A percentile compares a stretch with the other conserved stretches of the same genome.
These are phyloP conservation scores for Agrochola lota DNA, from an alignment of 2,888 invertebrate genomes.

Conservation along the genomic window DNA sequence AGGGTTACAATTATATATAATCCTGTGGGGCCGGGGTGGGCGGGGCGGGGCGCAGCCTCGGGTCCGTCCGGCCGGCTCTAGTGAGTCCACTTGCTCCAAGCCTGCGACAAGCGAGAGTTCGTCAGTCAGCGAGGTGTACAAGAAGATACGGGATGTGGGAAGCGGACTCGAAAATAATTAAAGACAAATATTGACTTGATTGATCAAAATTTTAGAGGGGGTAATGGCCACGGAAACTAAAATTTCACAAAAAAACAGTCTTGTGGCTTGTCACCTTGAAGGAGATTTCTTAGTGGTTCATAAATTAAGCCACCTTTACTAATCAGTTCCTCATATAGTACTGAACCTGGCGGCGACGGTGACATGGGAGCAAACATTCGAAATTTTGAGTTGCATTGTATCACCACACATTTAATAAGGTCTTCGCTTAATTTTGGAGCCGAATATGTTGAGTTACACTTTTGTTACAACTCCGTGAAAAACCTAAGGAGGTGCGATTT, in stretches of 20 bases:
- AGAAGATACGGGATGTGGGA: neutral
- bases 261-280: neutral
- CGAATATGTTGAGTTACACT: neutral
- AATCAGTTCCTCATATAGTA: neutral
- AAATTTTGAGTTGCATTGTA: neutral
- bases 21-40: conserved; percentile 78
- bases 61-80: conserved; percentile 75
- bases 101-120: conserved; percentile 74
- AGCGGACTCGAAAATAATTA: neutral
- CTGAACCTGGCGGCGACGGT: too few species aligned
- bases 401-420: neutral
- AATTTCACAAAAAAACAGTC: neutral
- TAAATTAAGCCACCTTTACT: neutral
- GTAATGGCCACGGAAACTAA: too few species aligned
- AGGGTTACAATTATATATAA: conserved; percentile 87
- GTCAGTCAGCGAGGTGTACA: conserved; percentile 29
- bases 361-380: neutral
- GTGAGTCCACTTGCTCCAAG: conserved; percentile 90
- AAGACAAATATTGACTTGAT: neutral
- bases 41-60: conserved; percentile 68
- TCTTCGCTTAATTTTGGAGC: neutral
- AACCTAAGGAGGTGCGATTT: neutral
- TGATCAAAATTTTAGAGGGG: neutral
- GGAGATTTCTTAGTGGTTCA: neutral
- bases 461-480: neutral